These are phyloP conservation scores for Aradophagus sp. DNA, from an alignment of 1,140 invertebrate species.

Conservation along the genomic window DNA sequence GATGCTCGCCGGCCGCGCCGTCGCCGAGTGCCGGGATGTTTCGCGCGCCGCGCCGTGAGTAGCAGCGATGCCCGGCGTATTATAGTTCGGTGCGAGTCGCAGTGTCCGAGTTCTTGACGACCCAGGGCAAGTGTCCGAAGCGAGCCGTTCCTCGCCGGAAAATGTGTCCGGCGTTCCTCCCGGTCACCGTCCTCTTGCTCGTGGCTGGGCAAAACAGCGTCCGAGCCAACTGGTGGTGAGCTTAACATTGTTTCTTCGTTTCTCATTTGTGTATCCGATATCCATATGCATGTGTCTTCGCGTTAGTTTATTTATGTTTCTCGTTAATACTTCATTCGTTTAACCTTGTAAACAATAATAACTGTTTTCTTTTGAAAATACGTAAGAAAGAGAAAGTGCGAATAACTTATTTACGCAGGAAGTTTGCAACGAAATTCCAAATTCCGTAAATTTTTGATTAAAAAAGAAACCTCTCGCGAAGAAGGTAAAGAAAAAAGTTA, in stretches of 20 bases:
- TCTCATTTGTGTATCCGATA: too few species aligned
- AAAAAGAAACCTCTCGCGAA: too few species aligned
- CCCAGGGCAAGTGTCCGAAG: constrained; percentile 35
- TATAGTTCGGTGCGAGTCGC: constrained; percentile 14
- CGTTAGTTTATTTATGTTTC: too few species aligned
- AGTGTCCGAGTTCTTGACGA: constrained; percentile 22
- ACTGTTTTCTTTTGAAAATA: too few species aligned
- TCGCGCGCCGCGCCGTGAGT: constrained; percentile 14
- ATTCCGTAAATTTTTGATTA: too few species aligned
- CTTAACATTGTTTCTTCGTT: constrained; percentile 4
- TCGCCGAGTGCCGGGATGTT: constrained; percentile 27
- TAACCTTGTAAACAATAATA: too few species aligned
- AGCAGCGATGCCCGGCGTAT: constrained; percentile 34
- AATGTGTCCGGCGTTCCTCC: constrained; percentile 58
- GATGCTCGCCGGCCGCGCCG: neutral
- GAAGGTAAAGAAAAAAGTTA: too few species aligned
- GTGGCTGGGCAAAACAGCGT: constrained; percentile 66
- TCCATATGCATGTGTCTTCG: neutral
- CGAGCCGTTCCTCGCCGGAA: constrained; percentile 46
- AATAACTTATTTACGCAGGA: too few species aligned
- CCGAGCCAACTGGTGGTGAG: constrained; percentile 73
- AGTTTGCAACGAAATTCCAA: too few species aligned
- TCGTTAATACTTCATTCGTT: too few species aligned
- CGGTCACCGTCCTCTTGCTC: constrained; percentile 62
- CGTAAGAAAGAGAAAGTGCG: too few species aligned